Evolutionary conservation across 2,113 vertebrate species (phyloP).

Genomic region (Antidorcas marsupialis): DNA sequence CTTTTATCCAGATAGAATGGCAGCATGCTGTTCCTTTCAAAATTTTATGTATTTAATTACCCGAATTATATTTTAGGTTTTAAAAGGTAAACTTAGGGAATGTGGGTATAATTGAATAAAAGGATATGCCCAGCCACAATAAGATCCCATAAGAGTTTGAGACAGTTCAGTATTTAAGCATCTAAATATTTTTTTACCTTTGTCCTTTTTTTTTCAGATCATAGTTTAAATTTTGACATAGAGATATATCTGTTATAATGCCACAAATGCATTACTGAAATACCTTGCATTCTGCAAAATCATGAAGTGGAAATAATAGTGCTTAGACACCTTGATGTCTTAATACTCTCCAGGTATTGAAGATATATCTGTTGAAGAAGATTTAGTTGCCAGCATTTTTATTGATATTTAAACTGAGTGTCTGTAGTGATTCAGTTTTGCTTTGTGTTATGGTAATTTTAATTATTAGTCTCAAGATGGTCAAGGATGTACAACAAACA

Average conservation of each 20-base stretch:
- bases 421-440: not conserved
- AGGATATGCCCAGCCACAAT: not conserved
- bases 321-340: not conserved
- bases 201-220: not conserved
- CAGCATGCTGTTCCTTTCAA: constrained; percentile 6
- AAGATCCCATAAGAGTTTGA: not conserved
- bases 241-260: not conserved
- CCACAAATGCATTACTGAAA: not conserved
- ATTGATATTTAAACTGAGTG: not conserved
- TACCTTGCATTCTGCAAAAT: not conserved
- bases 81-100: not conserved
- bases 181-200: not conserved
- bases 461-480: not conserved
- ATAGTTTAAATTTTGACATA: not conserved
- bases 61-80: not conserved
- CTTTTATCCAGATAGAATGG: not conserved
- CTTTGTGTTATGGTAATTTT: not conserved
- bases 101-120: not conserved
- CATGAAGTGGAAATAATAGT: not conserved
- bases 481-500: not conserved
- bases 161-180: not conserved
- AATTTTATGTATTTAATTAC: constrained; percentile 1
- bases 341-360: not conserved
- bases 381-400: not conserved
- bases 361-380: not conserved